A percentile compares a stretch with the other conserved stretches of the same genome.
Conservation (phyloP, 2,888 invertebrate species). For the Zootermopsis nevadensis region DNA sequence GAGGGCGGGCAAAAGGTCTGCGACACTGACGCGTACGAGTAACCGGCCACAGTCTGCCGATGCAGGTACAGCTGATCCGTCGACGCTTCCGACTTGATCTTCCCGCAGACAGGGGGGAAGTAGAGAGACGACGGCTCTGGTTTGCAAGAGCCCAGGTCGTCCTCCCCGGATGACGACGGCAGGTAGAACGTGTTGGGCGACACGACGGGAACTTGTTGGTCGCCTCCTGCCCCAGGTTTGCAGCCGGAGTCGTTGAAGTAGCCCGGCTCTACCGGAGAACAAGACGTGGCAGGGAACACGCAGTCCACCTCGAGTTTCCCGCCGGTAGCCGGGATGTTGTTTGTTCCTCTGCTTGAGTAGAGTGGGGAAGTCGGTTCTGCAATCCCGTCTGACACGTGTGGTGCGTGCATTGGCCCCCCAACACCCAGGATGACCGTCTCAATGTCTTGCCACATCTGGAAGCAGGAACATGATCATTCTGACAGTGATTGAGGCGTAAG, state of each 20-base stretch:
- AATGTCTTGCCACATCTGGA: conserved; percentile 61
- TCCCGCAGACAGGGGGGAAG: conserved; percentile 44
- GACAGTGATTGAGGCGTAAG: too few species aligned
- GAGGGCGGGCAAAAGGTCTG: conserved; percentile 54
- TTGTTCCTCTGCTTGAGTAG: neutral
- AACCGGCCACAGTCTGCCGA: conserved; percentile 41
- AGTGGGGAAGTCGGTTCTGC: conserved; percentile 37
- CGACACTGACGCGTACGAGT: conserved; percentile 41
- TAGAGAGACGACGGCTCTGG: conserved; percentile 46
- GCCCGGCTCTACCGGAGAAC: conserved; percentile 48
- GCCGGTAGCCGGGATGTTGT: conserved; percentile 51
- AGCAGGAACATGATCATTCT: conserved; percentile 54
- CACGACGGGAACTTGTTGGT: conserved; percentile 53
- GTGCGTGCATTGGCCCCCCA: conserved; percentile 54
- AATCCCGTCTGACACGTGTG: conserved; percentile 51
- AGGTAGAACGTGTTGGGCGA: conserved; percentile 47
- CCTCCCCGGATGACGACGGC: conserved; percentile 42
- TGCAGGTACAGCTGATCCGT: conserved; percentile 49
- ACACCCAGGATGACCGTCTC: conserved; percentile 59
- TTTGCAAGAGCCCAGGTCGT: conserved; percentile 30
- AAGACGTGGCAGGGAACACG: conserved; percentile 43
- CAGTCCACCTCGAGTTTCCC: conserved; percentile 50
- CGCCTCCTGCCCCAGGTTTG: conserved; percentile 46
- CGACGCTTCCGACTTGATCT: conserved; percentile 49
- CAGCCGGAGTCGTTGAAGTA: conserved; percentile 52